Evolutionary conservation across 2,113 vertebrate species (phyloP), one percentile per base, ranked within the genome.

Genomic region (Lontra canadensis): DNA sequence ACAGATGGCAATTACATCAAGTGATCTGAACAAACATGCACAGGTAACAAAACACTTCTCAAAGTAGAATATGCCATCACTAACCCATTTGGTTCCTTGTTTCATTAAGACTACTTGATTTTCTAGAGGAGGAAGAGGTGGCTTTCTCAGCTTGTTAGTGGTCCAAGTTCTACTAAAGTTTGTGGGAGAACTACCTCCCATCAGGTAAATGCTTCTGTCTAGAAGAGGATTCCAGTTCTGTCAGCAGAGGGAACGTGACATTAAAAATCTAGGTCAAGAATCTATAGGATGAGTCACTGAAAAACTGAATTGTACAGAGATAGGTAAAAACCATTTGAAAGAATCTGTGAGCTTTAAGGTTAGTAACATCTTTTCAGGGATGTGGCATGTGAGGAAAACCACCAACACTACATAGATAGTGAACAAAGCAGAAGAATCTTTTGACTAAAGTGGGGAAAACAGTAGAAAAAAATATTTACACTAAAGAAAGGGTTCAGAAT

Each of bases 401-500:
- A 71, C 6, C 7, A 42, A 85, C 7, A 78, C 42, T 52, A 78
- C 57, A 96, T 26, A 89, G 47, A 89, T 63, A 44, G 59, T 20
- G 20, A 88, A 71, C 4, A 92, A 63, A 87, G 20, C 3, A 93
- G 71, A 87, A 94, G 87, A 8, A 39, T 63, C 44, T 94, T 65
- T 52, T 79, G 52, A 94, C 23, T 80, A 25, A 94, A 84, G 83
- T 29, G 36, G 47, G 11, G 21, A 94, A 57, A 67, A 96, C 36
- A 96, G 39, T 74, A 61, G 61, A 97, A 71, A 98, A 94, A 98
- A 94, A 76, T 97, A 98, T 98, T 98, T 98, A 98, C 97, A 98
- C 17, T 69, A 69, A 69, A 69, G 85, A 95, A 87, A 85, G 61
- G 44, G 14, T 59, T 94, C 25, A 80, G 44, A 90, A 67, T 3